Base-by-base conservation (phyloP, 2,113 vertebrate species). In the Willisornis vidua region DNA sequence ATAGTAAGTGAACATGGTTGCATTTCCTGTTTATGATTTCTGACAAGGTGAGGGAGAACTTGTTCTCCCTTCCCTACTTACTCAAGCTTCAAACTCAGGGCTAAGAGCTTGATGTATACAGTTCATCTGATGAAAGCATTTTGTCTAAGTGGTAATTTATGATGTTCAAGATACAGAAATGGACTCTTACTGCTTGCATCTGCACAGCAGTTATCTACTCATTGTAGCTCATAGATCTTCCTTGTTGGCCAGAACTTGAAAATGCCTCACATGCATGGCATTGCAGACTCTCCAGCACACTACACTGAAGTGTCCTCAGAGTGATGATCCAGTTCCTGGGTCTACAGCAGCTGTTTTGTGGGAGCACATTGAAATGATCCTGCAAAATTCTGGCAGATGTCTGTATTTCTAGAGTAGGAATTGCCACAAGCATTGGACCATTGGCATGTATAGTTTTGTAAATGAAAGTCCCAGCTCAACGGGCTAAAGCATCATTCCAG, bases 21-120 rank as follows among this genome's bases (percentile, higher is more conserved):
- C 81, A 90, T 95, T 97, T 96, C 96, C 94, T 95, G 46, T 85
- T 96, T 77, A 68, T 74, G 87, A 91, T 94, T 92, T 94, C 75
- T 90, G 93, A 92, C 57, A 87, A 94, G 66, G 52, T 76, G 35
- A 88, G 95, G 94, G 78, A 96, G 87, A 94, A 77, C 71, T 84
- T 49, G 75, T 68, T 97, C 63, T 94, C 52, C 75, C 29, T 61
- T 85, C 35, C 43, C 49, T 81, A n/a, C 49, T 86, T 87, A 93
- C 26, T 23, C 3, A 15, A 93, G 68, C 57, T 94, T 78, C 52
- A 58, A 33, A 57, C 28, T 89, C 39, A 3, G 37, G 26, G 25
- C n/a, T 81, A 51, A 20, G 35, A 41, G 29, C 43, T 73, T 86
- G 61, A 88, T 78, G 48, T 41, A 52, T 52, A 70, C 43, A 52